Base-by-base conservation (phyloP, 2,113 vertebrate genomes). In the Tiliqua scincoides region DNA sequence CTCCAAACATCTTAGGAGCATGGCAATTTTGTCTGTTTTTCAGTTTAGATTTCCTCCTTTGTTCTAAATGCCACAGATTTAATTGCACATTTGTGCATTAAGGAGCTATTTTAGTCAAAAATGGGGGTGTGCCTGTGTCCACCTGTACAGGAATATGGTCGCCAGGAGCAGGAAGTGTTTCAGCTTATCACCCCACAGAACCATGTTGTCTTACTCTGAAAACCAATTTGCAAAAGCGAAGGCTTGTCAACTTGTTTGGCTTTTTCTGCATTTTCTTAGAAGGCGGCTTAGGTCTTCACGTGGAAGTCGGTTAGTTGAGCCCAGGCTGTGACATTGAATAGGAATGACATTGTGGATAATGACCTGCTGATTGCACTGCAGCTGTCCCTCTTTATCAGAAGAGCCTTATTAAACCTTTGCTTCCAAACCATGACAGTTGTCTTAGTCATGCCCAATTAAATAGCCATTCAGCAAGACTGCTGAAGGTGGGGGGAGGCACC, bases 271-370 rank as follows among this genome's bases (percentile, higher is more conserved):
- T 84, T 80, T 80, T 74, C 48, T 65, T 11, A 15, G 48, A 73
- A 84, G 67, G 74, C 37, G 25, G 74, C 52, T 75, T 20, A 21
- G 63, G 40, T 80, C 82, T 80, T 84, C 59, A 84, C 74, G 68
- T 59, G 74, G 68, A 74, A 84, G 59, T 88, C 35, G 85, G 79
- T 72, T 68, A 85, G 87, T 67, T 54, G 78, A 87, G 78, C 40
- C 78, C 78, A 57, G 62, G 72, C 83, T 18, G 43, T 90, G 89
- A 87, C 85, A 85, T 77, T 90, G 89, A 90, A 81, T 84, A 77
- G 84, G 76, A 91, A 89, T 84, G 90, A 89, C 90, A 89, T 89
- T 91, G 85, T 86, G 86, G 86, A 84, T 92, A 92, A 92, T 92
- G 91, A 91, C 85, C 88, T 91, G 83, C 79, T 92, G 86, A 92